phyloP scores from a whole-genome alignment of 2,888 invertebrate species.

The Branchipolynoe longqiensis region DNA sequence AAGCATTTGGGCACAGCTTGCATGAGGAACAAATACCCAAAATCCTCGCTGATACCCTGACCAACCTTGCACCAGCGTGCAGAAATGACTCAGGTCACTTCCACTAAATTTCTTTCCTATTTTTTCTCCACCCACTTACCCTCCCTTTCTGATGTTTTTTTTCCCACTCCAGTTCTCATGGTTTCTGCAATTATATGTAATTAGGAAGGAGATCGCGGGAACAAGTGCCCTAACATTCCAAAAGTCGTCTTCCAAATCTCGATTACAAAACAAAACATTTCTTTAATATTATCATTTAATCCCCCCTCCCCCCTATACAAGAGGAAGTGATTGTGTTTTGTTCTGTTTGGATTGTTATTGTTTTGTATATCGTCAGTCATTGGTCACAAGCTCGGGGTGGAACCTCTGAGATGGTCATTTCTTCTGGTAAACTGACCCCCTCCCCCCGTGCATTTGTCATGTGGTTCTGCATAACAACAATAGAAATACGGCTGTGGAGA shows the following conservation, averaged over 20 bases:
- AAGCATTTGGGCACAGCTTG: constrained; percentile 53
- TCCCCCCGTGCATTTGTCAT: constrained; percentile 71
- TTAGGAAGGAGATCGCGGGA: background rate
- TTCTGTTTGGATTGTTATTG: constrained; percentile 55
- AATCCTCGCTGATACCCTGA: constrained; percentile 34
- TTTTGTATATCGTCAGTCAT: constrained; percentile 47
- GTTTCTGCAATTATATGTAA: constrained; percentile 33
- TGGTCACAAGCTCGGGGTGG: constrained; percentile 34
- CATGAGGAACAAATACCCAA: constrained; percentile 17
- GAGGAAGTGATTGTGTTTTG: constrained; percentile 51
- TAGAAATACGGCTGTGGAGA: constrained; percentile 40
- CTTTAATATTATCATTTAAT: too few species aligned
- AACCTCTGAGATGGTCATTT: constrained; percentile 6
- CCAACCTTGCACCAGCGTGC: background rate
- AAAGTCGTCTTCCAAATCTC: constrained; percentile 37
- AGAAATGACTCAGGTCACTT: constrained; percentile 33
- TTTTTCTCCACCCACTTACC: too few species aligned
- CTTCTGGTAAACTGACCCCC: constrained; percentile 1
- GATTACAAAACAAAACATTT: constrained; percentile 32
- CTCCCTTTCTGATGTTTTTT: too few species aligned
- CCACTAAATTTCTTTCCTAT: constrained; percentile 46
- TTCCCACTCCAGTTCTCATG: too few species aligned
- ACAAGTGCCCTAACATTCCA: constrained; percentile 44
- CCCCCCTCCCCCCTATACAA: too few species aligned
- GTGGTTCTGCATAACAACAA: constrained; percentile 74